Percentiles rank a stretch among this genome's conserved stretches.
Evolutionary conservation across 2,797 vertebrate species (phyloP).

Genomic region (Antrozous pallidus): DNA sequence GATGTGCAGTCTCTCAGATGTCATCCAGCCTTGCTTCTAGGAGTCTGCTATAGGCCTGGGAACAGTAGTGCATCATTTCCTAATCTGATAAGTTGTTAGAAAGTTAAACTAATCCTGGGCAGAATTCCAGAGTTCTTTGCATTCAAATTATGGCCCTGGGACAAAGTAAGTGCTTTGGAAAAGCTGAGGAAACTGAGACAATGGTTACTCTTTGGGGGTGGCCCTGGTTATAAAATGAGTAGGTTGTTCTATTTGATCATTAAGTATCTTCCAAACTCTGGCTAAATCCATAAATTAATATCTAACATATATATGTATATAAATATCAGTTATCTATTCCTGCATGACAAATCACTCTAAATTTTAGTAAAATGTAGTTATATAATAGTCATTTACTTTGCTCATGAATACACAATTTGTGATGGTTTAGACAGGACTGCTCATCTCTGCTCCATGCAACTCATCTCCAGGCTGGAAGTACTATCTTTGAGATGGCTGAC

Average conservation of each 20-base stretch:
- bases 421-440: background rate
- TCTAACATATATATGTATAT: background rate
- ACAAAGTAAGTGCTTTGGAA: background rate
- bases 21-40: background rate
- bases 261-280: background rate
- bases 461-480: background rate
- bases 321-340: background rate
- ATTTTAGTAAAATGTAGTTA: background rate
- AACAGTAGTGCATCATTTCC: background rate
- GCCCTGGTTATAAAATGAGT: background rate
- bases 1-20: background rate
- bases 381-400: background rate
- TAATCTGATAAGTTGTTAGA: background rate
- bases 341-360: background rate
- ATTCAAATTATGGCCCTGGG: background rate
- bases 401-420: background rate
- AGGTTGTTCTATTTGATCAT: background rate
- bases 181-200: background rate
- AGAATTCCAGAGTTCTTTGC: background rate
- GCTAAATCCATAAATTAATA: background rate
- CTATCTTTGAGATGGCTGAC: background rate
- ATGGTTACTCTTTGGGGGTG: background rate
- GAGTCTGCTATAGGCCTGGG: background rate
- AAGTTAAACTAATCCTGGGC: background rate
- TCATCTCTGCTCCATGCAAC: background rate